Evolutionary conservation across 2,113 vertebrate species (phyloP).

Genomic region (Catharus minimus): DNA sequence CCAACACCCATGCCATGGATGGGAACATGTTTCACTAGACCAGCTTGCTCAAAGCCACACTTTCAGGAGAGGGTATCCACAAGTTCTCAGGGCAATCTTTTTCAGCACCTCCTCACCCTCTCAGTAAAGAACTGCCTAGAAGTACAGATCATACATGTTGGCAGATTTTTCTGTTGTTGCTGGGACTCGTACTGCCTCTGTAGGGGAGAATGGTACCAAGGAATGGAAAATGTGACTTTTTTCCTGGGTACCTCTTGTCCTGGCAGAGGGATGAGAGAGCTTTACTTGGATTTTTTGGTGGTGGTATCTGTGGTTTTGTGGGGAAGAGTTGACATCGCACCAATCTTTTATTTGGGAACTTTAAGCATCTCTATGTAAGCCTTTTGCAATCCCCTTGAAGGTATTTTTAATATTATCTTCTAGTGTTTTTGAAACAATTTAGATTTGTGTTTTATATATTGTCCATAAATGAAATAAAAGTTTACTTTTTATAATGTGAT

Average conservation of each 20-base stretch:
- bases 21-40: neutral
- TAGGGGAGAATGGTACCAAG: neutral
- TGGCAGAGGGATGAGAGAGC: neutral
- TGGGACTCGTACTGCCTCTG: neutral
- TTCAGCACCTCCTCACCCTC: neutral
- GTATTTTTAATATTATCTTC: neutral
- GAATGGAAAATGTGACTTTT: neutral
- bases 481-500: neutral
- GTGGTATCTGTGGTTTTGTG: neutral
- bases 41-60: neutral
- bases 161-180: neutral
- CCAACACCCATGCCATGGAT: accelerated
- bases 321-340: neutral
- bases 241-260: neutral
- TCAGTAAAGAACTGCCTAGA: neutral
- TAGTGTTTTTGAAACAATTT: neutral
- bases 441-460: neutral
- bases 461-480: neutral
- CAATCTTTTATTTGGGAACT: neutral
- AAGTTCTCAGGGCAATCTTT: neutral
- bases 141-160: neutral
- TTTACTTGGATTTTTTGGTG: neutral
- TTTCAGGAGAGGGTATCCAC: neutral
- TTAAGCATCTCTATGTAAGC: neutral
- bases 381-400: accelerated